phyloP scores from a whole-genome alignment of 2,113 vertebrate species.

The Syrrhaptes paradoxus region DNA sequence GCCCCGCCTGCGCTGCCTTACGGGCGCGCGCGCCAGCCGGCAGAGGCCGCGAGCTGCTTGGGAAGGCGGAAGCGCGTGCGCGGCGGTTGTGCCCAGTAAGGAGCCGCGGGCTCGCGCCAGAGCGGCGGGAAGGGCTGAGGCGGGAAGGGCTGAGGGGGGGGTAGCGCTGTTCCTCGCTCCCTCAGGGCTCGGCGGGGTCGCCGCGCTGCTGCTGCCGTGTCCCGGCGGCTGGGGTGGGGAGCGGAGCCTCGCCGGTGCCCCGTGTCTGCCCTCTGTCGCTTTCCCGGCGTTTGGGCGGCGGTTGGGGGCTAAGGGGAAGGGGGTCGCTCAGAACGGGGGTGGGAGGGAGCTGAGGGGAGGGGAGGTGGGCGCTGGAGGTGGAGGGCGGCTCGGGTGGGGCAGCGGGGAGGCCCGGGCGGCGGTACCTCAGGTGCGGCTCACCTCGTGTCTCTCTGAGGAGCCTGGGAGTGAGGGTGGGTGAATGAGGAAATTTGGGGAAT shows the following conservation, averaged over 20 bases:
- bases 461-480: rapidly evolving
- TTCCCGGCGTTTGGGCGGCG: background rate
- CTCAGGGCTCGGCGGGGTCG: background rate
- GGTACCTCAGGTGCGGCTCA: background rate
- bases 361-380: background rate
- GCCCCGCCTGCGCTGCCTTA: background rate
- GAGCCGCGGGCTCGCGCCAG: background rate
- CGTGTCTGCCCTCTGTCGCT: background rate
- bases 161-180: background rate
- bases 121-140: background rate
- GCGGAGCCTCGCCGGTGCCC: too few relatives aligned
- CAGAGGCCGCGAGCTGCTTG: background rate
- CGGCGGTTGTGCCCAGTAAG: background rate
- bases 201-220: too few relatives aligned
- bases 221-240: too few relatives aligned
- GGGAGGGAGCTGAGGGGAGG: background rate
- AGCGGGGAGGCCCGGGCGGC: background rate
- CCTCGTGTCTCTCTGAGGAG: background rate
- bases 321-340: background rate
- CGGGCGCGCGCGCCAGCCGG: background rate
- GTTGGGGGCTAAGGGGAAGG: background rate
- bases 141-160: background rate
- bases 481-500: rapidly evolving
- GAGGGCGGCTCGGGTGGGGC: background rate
- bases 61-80: background rate